phyloP scores from a whole-genome alignment of 2,113 vertebrate genomes.

The Mesoclemmys tuberculata region DNA sequence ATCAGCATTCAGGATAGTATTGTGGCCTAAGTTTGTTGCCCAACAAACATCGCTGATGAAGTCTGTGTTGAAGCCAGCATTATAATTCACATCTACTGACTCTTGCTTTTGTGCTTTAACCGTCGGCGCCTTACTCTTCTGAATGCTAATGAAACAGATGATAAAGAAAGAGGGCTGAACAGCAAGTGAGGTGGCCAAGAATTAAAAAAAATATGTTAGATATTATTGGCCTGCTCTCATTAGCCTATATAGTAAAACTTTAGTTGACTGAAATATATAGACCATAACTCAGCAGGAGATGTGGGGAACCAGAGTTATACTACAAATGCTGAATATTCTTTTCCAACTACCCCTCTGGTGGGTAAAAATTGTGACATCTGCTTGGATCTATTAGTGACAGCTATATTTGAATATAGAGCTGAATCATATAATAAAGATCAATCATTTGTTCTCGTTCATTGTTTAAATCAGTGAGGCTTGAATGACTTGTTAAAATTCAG shows the following conservation, averaged over 20 bases:
- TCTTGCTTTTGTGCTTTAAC: not conserved
- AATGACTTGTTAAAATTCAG: not conserved
- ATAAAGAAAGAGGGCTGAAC: not conserved
- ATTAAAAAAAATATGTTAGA: not conserved
- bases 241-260: not conserved
- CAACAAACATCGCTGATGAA: not conserved
- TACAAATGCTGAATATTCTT: slow-evolving; percentile 28
- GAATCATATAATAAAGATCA: slow-evolving; percentile 61
- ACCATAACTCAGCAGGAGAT: not conserved
- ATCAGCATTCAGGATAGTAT: not conserved
- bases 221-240: not conserved
- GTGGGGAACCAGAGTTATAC: not conserved
- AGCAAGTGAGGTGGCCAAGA: not conserved
- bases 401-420: slow-evolving; percentile 37
- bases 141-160: not conserved
- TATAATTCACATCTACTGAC: rapidly evolving
- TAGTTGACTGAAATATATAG: not conserved
- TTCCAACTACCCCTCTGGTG: slow-evolving; percentile 10
- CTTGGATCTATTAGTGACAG: slow-evolving; percentile 55
- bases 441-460: slow-evolving; percentile 43
- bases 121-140: not conserved
- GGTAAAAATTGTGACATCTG: slow-evolving; percentile 51
- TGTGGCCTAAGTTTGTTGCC: rapidly evolving
- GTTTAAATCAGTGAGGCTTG: slow-evolving; percentile 12
- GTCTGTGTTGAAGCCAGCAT: not conserved